These are phyloP conservation scores for Spea bombifrons DNA, from an alignment of 2,113 vertebrate genomes.

Conservation along the genomic window DNA sequence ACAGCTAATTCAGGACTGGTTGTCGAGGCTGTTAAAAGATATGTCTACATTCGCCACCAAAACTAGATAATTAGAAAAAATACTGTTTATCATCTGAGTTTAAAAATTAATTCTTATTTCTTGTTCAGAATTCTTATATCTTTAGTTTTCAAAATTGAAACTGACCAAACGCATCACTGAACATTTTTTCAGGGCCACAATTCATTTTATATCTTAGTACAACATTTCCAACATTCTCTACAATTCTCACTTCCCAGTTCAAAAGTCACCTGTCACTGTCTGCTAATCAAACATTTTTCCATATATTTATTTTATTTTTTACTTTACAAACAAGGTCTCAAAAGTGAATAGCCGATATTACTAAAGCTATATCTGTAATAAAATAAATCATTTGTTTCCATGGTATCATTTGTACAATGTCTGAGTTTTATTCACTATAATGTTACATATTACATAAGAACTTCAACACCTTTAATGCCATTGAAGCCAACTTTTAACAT, in stretches of 20 bases:
- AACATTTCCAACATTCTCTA: no score
- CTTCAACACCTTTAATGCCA: slow-evolving; percentile 48
- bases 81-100: no score
- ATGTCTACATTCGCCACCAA: no score
- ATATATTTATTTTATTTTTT: not conserved
- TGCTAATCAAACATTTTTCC: slow-evolving; percentile 8
- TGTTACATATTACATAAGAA: slow-evolving; percentile 39
- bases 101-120: no score
- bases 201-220: no score
- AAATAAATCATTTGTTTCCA: slow-evolving; percentile 40
- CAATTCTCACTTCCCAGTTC: not conserved
- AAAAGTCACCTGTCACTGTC: not conserved
- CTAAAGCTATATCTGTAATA: not conserved
- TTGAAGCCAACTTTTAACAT: slow-evolving; percentile 16
- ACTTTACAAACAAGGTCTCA: not conserved
- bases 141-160: no score
- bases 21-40: no score
- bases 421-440: slow-evolving; percentile 8
- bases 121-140: no score
- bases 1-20: no score
- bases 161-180: no score
- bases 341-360: slow-evolving; percentile 17
- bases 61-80: no score
- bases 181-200: no score
- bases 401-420: slow-evolving; percentile 25